Evolutionary conservation across 2,797 vertebrate species (phyloP).

Genomic region (Gadopsis marmoratus): DNA sequence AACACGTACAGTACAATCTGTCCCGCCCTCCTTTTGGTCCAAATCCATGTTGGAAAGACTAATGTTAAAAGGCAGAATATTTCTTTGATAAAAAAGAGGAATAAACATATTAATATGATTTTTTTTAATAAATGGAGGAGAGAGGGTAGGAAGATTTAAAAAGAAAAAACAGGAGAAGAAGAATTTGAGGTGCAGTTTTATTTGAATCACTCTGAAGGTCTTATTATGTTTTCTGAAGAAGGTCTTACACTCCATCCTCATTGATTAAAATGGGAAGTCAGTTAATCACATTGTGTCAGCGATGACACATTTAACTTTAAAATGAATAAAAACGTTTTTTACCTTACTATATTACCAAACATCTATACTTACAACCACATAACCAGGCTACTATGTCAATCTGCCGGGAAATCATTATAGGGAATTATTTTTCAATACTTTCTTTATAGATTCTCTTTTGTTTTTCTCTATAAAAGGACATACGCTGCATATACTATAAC

Average conservation of each 20-base stretch:
- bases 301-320: neutral
- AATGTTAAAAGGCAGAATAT: neutral
- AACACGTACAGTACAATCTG: constrained; percentile 5
- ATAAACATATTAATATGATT: neutral
- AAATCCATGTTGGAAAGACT: constrained; percentile 8
- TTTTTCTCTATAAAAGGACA: neutral
- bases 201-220: constrained; percentile 48
- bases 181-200: constrained; percentile 13
- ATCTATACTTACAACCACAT: neutral
- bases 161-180: neutral
- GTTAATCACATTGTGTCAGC: neutral
- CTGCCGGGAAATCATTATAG: neutral
- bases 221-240: neutral
- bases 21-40: constrained; percentile 10
- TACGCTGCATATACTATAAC: neutral
- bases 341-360: neutral
- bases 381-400: constrained; percentile 6
- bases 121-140: constrained; percentile 1
- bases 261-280: neutral
- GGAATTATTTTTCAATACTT: constrained; percentile 8
- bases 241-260: neutral
- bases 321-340: neutral
- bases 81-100: neutral
- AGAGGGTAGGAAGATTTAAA: neutral
- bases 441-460: neutral